Evolutionary conservation across 2,113 vertebrate species (phyloP), one percentile per base, ranked within the genome.

Genomic region (Pipra filicauda): DNA sequence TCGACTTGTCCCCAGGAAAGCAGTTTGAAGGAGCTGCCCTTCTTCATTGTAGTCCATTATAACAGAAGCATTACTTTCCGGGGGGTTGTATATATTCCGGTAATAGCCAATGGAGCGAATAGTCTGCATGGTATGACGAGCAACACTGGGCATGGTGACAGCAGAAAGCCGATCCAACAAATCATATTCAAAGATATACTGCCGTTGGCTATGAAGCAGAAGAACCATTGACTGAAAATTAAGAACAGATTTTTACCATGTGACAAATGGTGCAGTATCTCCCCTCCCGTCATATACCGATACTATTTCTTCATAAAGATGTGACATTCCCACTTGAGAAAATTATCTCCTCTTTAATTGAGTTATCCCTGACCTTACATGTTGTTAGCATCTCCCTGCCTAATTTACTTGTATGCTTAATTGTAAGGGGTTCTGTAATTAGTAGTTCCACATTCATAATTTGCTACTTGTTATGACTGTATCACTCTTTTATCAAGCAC

Each of bases 161-260:
- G 99, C 99, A 4, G 98, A 99, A 21, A 99, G 98, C 39, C 99
- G 98, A 89, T 99, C 99, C 97, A 99, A 96, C 84, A 98, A 97
- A 94, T 99, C 99, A 4, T 99, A 99, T 65, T 99, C 99, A 13
- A 99, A 99, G 97, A 99, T 99, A 97, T 99, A 99, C 96, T 99
- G 99, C 61, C 99, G 98, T 95, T 99, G 99, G 97, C 99, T 99
- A 94, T 99, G 99, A 64, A 99, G 99, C 96, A 99, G 98, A 64
- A 99, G 98, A 72, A 99, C 99, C 98, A 99, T 99, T 93, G 99
- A 99, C 99, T 99, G 96, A 39, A 97, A 96, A 95, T 95, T 90
- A 95, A 98, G 81, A 88, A 96, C 91, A 93, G n/a, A 85, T 84
- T 93, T 97, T 98, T 92, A 97, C 31, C 90, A 78, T 64, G 91